Conservation (phyloP, 1,140 invertebrate species). For the Drosophila pruinosa region DNA sequence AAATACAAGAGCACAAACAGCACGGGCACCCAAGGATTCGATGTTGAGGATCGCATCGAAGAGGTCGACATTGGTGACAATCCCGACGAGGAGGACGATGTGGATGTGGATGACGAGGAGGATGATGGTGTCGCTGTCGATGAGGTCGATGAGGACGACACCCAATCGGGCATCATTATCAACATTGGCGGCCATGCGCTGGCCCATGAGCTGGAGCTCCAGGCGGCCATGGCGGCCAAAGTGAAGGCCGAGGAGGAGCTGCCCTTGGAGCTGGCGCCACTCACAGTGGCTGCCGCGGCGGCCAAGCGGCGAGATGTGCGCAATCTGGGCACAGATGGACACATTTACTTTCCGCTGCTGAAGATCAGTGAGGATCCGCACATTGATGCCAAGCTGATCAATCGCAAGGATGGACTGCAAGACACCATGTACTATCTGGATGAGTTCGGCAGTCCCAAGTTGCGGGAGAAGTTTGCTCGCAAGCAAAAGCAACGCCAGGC, state of each 20-base stretch:
- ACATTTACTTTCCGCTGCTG: slow-evolving; percentile 71
- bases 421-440: slow-evolving; percentile 82
- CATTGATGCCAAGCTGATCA: slow-evolving; percentile 79
- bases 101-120: slow-evolving; percentile 43
- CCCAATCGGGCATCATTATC: slow-evolving; percentile 63
- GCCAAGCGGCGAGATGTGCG: slow-evolving; percentile 56
- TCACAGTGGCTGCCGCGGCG: slow-evolving; percentile 51
- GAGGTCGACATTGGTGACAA: slow-evolving; percentile 72
- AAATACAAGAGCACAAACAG: slow-evolving; percentile 77
- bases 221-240: slow-evolving; percentile 1
- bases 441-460: slow-evolving; percentile 80
- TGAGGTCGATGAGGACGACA: slow-evolving; percentile 54
- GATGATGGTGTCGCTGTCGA: slow-evolving; percentile 56
- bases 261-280: slow-evolving; percentile 45
- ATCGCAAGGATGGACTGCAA: slow-evolving; percentile 79
- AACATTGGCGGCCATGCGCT: slow-evolving; percentile 36
- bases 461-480: slow-evolving; percentile 76
- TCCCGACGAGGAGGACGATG: slow-evolving; percentile 36
- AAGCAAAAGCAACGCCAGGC: slow-evolving; percentile 72
- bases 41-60: slow-evolving; percentile 79
- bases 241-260: slow-evolving; percentile 30
- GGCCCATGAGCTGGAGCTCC: neutral
- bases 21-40: slow-evolving; percentile 68
- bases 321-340: slow-evolving; percentile 69
- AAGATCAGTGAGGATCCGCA: slow-evolving; percentile 77